phyloP scores from a whole-genome alignment of 2,113 vertebrate species.

The Oenanthe melanoleuca region DNA sequence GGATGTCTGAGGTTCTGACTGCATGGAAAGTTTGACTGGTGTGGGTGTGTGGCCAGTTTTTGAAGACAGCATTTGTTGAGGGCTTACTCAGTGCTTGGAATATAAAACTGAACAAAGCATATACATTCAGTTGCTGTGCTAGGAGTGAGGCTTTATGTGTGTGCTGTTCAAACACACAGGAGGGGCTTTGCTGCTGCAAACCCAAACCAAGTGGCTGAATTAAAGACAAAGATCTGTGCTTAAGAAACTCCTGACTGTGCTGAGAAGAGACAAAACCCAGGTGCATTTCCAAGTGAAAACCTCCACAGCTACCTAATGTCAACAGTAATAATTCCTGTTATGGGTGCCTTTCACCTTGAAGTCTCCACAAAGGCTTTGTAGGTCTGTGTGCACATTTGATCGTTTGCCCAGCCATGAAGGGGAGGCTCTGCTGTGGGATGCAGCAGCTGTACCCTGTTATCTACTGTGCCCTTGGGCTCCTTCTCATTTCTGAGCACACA shows the following conservation, averaged over 20 bases:
- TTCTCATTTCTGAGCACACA: not conserved
- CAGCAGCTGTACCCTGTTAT: not conserved
- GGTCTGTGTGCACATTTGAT: not conserved
- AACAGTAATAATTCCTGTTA: not conserved
- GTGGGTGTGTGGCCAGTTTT: not conserved
- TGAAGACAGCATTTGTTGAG: constrained; percentile 10
- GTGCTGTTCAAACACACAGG: not conserved
- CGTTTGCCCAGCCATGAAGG: not conserved
- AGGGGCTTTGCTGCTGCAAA: not conserved
- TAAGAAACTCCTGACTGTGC: not conserved
- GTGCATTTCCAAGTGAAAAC: not conserved
- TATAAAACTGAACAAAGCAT: constrained; percentile 7
- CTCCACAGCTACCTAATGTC: not conserved
- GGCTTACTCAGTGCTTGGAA: not conserved
- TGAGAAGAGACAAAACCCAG: not conserved
- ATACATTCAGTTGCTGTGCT: not conserved
- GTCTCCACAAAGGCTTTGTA: not conserved
- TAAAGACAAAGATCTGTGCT: not conserved
- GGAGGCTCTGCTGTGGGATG: not conserved
- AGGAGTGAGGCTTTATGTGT: not conserved
- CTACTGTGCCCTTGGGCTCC: not conserved
- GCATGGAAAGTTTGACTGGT: constrained; percentile 48
- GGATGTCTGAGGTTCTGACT: constrained; percentile 41
- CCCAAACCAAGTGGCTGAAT: not conserved
- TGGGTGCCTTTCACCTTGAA: constrained; percentile 12